phyloP scores from a whole-genome alignment of 1,140 invertebrate genomes.

The Drosophila simulans region DNA sequence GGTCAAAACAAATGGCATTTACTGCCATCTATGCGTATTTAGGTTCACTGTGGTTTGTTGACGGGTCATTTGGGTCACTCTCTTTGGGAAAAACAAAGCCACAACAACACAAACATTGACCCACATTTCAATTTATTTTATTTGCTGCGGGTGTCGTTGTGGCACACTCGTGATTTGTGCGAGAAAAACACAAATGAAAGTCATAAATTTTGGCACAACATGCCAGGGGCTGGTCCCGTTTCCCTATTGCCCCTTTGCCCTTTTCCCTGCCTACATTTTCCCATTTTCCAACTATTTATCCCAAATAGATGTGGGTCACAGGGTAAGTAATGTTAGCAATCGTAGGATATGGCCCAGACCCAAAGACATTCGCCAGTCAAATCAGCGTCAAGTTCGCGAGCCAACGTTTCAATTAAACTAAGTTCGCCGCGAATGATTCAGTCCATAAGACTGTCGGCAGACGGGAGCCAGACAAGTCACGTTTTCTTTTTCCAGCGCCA shows the following conservation, averaged over 20 bases:
- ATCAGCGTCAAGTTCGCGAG: conserved; percentile 56
- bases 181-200: conserved; percentile 67
- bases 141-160: conserved; percentile 49
- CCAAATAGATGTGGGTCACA: conserved; percentile 41
- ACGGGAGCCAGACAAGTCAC: conserved; percentile 61
- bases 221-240: conserved; percentile 11
- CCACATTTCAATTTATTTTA: conserved; percentile 62
- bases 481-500: conserved; percentile 51
- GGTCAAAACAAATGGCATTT: conserved; percentile 50
- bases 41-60: conserved; percentile 22
- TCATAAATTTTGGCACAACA: conserved; percentile 60
- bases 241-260: neutral
- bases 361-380: conserved; percentile 53
- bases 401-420: conserved; percentile 58
- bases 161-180: conserved; percentile 50
- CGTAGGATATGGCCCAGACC: conserved; percentile 22
- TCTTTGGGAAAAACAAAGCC: conserved; percentile 32
- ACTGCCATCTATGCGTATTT: conserved; percentile 34
- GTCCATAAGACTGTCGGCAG: conserved; percentile 45
- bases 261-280: neutral
- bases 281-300: conserved; percentile 8
- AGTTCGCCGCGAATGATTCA: conserved; percentile 40
- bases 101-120: conserved; percentile 66
- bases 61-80: conserved; percentile 39
- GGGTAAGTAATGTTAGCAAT: conserved; percentile 39